phyloP scores from a whole-genome alignment of 2,113 vertebrate species.

The Ciconia boyciana region DNA sequence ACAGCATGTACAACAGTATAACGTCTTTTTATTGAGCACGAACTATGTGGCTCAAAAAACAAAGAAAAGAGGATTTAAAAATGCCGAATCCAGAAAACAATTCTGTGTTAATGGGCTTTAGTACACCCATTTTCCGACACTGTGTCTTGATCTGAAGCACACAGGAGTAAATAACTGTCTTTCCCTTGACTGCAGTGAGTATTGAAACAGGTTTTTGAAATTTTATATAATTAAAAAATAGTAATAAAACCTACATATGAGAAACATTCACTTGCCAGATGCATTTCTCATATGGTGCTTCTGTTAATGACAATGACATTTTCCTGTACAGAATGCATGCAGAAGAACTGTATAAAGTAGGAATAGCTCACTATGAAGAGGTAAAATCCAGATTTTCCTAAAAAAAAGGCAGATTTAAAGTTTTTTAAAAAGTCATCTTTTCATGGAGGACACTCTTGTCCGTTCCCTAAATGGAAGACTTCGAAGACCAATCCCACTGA shows the following conservation, averaged over 20 bases:
- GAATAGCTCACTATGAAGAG: background rate
- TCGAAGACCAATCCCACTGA: background rate
- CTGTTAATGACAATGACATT: background rate
- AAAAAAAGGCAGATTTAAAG: background rate
- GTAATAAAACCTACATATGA: background rate
- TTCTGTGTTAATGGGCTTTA: background rate
- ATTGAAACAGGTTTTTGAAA: background rate
- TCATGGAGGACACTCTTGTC: background rate
- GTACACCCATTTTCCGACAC: background rate
- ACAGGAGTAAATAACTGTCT: background rate
- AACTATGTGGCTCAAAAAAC: slow-evolving; percentile 1
- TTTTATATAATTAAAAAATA: background rate
- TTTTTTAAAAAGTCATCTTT: background rate
- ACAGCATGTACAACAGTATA: slow-evolving; percentile 28
- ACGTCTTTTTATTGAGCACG: slow-evolving; percentile 62
- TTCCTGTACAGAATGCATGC: background rate
- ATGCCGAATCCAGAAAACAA: slow-evolving; percentile 6
- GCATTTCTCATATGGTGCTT: background rate
- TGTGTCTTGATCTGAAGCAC: background rate
- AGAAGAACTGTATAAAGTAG: background rate
- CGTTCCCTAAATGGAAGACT: background rate
- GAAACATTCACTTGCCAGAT: background rate
- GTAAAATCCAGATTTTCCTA: background rate
- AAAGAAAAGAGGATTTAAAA: slow-evolving; percentile 54
- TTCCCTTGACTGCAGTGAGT: background rate